Evolutionary conservation across 2,797 vertebrate genomes (phyloP).

Genomic region (Coendou prehensilis): DNA sequence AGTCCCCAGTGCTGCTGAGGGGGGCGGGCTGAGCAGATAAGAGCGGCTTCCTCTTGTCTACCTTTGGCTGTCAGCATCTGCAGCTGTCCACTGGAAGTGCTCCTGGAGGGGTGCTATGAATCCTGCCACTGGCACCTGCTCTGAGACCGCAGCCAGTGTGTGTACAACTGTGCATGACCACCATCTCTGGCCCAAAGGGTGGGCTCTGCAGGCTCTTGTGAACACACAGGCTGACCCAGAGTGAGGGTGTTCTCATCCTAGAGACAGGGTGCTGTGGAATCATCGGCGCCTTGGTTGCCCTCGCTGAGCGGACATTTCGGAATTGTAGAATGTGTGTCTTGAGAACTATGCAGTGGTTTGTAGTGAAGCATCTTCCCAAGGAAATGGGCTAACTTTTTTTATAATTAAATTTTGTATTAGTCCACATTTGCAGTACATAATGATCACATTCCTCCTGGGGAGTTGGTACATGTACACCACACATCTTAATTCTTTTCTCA

Average conservation of each 20-base stretch:
- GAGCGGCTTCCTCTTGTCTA: neutral
- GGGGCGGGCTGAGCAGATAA: neutral
- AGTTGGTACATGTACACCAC: neutral
- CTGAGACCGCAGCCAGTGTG: neutral
- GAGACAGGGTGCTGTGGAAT: neutral
- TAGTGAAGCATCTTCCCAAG: neutral
- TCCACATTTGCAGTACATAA: neutral
- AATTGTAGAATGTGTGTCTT: neutral
- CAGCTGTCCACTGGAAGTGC: rapidly evolving
- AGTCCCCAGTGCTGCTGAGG: neutral
- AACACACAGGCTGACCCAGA: neutral
- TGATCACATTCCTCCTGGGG: neutral
- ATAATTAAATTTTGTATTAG: neutral
- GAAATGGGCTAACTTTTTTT: neutral
- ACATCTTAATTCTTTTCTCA: neutral
- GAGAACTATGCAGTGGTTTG: neutral
- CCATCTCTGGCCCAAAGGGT: neutral
- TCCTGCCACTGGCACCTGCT: neutral
- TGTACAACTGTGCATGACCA: rapidly evolving
- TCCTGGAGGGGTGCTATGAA: rapidly evolving
- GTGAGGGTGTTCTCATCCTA: neutral
- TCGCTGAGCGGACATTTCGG: neutral
- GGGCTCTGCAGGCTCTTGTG: neutral
- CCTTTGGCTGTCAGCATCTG: neutral
- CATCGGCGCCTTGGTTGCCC: neutral